Evolutionary conservation across 1,140 invertebrate species (phyloP), one percentile per base, ranked within the genome.

Genomic region (Rhagoletis zephyria): DNA sequence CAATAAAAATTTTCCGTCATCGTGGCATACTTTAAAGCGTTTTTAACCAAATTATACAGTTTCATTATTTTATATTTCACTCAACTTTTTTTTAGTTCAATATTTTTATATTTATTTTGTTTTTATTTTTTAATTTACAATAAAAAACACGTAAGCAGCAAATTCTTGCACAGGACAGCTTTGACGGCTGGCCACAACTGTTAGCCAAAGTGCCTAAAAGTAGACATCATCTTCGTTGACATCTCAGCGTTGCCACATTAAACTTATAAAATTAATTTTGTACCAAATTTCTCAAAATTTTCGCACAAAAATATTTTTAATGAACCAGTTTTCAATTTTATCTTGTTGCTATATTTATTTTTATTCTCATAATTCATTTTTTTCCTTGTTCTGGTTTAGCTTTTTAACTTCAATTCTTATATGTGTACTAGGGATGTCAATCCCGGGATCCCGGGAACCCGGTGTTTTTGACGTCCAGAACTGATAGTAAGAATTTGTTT

Each of bases 221-320:
- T 81, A 81, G 74, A 56, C 74, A 81, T 81, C 74, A 81, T 30
- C 48, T 30, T 81, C 5, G 30, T 42, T 81, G 74, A 56, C 74
- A 81, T 56, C 1, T 30, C 56, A 10, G 48, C 9, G 74, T 81
- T 81, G 48, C 74, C 74, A 81, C 3, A 81, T 0, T 30, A 30
- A 63, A 56, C 10, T 63, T 14, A 63, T 4, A 63, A 63, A 63
- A 63, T 14, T 30, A 30, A 30, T 30, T 30, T 30, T 30, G 30
- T 30, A 30, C 30, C 30, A 30, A 30, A 30, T 30, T 30, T 30
- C 30, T 30, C 30, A 30, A 30, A 30, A 30, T 30, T 30, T 30
- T 30, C 30, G 30, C 30, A 30, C 30, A 30, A 30, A 30, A 30
- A 30, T 30, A 30, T 30, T 30, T 30, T 30, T 30, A 30, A 30